These are phyloP conservation scores for Sceloporus undulatus DNA, from an alignment of 2,113 vertebrate genomes.

Conservation along the genomic window DNA sequence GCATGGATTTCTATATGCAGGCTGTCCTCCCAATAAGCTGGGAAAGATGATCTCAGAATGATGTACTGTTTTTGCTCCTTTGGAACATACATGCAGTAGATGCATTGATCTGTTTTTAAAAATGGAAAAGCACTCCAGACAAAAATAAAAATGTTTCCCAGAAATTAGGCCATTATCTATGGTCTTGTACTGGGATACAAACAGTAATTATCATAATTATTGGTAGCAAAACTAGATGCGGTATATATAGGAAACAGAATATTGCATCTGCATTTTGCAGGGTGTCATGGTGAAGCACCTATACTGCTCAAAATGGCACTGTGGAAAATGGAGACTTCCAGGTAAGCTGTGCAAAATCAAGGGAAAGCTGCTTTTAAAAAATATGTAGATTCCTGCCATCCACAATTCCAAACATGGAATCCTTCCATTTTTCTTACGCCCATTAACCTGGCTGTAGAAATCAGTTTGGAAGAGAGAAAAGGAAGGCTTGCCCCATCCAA, in stretches of 20 bases:
- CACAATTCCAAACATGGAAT: neutral
- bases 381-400: neutral
- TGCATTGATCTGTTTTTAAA: constrained; percentile 26
- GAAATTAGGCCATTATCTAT: neutral
- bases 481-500: neutral
- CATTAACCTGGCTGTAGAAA: constrained; percentile 3
- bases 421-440: neutral
- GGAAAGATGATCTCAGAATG: neutral
- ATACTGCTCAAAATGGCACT: neutral
- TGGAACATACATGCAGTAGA: neutral
- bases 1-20: neutral
- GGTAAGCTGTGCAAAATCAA: constrained; percentile 3
- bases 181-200: constrained; percentile 15
- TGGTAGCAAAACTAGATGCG: neutral
- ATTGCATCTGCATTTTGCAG: constrained; percentile 29
- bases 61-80: neutral
- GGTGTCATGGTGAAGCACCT: constrained; percentile 28
- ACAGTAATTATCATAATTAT: constrained; percentile 7
- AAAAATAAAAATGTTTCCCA: neutral
- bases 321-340: neutral
- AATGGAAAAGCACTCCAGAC: constrained; percentile 39
- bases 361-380: neutral
- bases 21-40: neutral
- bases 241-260: neutral
- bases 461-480: neutral